Conservation (phyloP, 2,888 invertebrate species). For the Zygogramma bicolorata region DNA sequence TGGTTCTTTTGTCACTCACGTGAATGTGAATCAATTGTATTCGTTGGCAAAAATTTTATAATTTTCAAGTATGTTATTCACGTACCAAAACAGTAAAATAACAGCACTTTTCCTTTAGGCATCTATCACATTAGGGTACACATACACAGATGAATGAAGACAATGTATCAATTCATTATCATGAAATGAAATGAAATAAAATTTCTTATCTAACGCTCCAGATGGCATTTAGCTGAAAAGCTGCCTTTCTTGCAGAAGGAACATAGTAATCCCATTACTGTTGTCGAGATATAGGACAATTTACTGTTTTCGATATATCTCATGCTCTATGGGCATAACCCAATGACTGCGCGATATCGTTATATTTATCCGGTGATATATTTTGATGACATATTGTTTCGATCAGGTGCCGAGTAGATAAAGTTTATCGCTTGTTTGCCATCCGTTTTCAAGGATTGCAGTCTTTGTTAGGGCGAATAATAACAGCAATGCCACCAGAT, state of each 20-base stretch:
- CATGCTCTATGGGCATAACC: neutral
- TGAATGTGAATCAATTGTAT: neutral
- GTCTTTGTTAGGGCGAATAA: neutral
- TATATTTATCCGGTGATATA: slow-evolving; percentile 16
- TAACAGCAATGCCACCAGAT: neutral
- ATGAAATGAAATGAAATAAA: too few relatives aligned
- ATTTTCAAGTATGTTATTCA: too few relatives aligned
- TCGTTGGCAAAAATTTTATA: too few relatives aligned
- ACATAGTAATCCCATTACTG: slow-evolving; percentile 6
- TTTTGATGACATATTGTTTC: slow-evolving; percentile 2
- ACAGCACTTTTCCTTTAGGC: too few relatives aligned
- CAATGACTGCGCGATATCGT: neutral
- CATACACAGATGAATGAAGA: too few relatives aligned
- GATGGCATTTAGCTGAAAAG: neutral
- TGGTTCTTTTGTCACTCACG: neutral
- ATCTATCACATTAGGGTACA: too few relatives aligned
- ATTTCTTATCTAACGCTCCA: too few relatives aligned
- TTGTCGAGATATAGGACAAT: slow-evolving; percentile 7
- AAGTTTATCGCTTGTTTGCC: neutral
- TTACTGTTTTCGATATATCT: slow-evolving; percentile 1
- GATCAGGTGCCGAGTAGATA: neutral
- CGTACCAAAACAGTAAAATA: too few relatives aligned
- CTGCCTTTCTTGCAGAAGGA: neutral
- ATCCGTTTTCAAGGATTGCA: neutral
- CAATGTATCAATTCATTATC: too few relatives aligned